Evolutionary conservation across 1,140 invertebrate genomes (phyloP).

Genomic region (Bombus breviceps): DNA sequence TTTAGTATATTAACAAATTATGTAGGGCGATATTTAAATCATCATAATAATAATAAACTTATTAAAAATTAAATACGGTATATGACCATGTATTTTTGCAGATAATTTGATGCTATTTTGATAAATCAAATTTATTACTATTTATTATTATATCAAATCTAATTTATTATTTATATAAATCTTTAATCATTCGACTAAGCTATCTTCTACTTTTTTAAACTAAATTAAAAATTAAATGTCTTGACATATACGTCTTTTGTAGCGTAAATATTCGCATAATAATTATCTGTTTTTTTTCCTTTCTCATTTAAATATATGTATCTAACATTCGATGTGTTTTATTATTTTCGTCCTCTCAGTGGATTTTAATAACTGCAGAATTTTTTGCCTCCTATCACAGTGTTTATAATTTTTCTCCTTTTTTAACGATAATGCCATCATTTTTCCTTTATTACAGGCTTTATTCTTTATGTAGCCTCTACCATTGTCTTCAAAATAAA

Average conservation of each 20-base stretch:
- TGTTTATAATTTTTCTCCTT: not conserved
- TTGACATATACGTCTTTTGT: not conserved
- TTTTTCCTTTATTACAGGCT: not conserved
- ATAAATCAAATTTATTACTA: no score
- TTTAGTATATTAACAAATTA: not conserved
- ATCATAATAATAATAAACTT: not conserved
- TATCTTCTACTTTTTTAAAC: not conserved
- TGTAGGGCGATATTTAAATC: not conserved
- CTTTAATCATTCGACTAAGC: no score
- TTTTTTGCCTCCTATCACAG: not conserved
- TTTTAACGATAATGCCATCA: not conserved
- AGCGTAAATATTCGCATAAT: not conserved
- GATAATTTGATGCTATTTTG: not conserved
- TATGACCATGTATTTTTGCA: not conserved
- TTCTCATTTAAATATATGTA: not conserved
- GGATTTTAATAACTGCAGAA: not conserved
- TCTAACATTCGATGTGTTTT: not conserved
- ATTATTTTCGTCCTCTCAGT: not conserved
- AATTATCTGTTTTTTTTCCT: no score
- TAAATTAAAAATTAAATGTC: not conserved
- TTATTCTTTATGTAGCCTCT: not conserved
- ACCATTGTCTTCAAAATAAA: not conserved
- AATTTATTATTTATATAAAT: not conserved
- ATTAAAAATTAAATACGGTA: not conserved
- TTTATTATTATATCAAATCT: no score